phyloP scores from a whole-genome alignment of 2,113 vertebrate species.

The Marcusenius ussheri region DNA sequence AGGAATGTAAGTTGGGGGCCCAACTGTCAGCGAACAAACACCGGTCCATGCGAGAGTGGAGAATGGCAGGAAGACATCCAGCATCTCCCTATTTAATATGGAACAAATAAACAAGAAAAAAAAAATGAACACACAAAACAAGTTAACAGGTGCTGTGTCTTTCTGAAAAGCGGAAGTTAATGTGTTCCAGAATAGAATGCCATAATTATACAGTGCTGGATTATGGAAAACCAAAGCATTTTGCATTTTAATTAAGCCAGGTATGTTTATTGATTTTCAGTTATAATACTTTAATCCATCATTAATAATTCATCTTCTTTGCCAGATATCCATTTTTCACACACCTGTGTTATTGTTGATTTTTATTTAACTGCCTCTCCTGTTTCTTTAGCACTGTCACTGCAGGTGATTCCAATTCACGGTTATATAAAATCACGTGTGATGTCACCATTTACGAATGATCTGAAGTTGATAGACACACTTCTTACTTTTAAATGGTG shows the following conservation, averaged over 20 bases:
- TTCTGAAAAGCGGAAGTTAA: slow-evolving; percentile 65
- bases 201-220: slow-evolving; percentile 68
- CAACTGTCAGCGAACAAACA: slow-evolving; percentile 40
- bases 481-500: slow-evolving; percentile 23
- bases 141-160: slow-evolving; percentile 70
- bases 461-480: slow-evolving; percentile 51
- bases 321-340: slow-evolving; percentile 59
- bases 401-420: slow-evolving; percentile 48
- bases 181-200: slow-evolving; percentile 67
- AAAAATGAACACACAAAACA: slow-evolving; percentile 55
- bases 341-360: slow-evolving; percentile 66
- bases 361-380: slow-evolving; percentile 45
- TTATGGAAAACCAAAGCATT: slow-evolving; percentile 61
- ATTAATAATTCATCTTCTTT: slow-evolving; percentile 72
- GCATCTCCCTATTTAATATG: slow-evolving; percentile 50
- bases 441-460: slow-evolving; percentile 44
- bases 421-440: slow-evolving; percentile 52
- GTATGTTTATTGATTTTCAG: slow-evolving; percentile 71
- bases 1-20: neutral
- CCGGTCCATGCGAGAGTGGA: slow-evolving; percentile 31
- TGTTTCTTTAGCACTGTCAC: slow-evolving; percentile 47
- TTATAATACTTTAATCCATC: slow-evolving; percentile 72
- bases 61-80: slow-evolving; percentile 47
- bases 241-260: slow-evolving; percentile 72
- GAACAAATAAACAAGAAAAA: slow-evolving; percentile 34